Conservation (phyloP, 2,888 invertebrate genomes). For the Hanleya hanleyi region DNA sequence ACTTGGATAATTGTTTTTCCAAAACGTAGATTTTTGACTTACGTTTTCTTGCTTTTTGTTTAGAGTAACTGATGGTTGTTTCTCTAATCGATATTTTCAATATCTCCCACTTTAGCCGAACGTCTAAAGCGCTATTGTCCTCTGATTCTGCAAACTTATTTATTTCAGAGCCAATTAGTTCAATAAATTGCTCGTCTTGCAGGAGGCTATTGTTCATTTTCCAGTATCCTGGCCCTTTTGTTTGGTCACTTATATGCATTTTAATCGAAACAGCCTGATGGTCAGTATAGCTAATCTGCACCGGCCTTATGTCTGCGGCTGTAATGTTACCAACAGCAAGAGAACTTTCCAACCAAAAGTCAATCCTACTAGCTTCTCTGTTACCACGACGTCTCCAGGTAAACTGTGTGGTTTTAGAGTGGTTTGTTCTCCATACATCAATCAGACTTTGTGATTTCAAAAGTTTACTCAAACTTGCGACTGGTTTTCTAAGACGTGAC, state of each 20-base stretch:
- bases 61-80: no score
- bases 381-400: not conserved
- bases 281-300: no score
- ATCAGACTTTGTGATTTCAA: not conserved
- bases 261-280: no score
- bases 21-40: not conserved
- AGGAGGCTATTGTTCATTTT: slow-evolving; percentile 3
- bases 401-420: not conserved
- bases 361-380: no score
- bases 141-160: not conserved
- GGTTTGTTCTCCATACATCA: not conserved
- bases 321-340: not conserved
- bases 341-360: no score
- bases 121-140: not conserved
- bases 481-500: not conserved
- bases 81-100: no score
- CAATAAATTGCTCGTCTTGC: not conserved
- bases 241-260: not conserved
- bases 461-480: no score
- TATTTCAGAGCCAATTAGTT: not conserved
- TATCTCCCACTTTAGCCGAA: no score
- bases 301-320: slow-evolving; percentile 6
- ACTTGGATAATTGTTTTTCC: no score
- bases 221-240: slow-evolving; percentile 8
- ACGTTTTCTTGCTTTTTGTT: slow-evolving; percentile 5